Percentiles rank a stretch among this genome's conserved stretches.
phyloP scores from a whole-genome alignment of 1,140 invertebrate species.

The Cataglyphis hispanica region DNA sequence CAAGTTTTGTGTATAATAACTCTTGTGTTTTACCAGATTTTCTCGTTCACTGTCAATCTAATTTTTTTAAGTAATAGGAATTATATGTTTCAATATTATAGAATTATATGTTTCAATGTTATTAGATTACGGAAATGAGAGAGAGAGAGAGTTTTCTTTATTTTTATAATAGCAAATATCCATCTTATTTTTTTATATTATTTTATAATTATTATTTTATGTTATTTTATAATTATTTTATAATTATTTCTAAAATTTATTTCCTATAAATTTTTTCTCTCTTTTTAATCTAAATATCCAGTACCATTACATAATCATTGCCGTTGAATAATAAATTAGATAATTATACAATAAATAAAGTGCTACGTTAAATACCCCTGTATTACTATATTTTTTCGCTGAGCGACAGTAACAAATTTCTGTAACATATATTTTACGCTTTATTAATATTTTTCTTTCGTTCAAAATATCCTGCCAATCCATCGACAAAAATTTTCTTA shows the following conservation, averaged over 20 bases:
- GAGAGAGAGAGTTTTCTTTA: no score
- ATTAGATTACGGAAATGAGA: no score
- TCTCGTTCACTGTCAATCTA: background rate
- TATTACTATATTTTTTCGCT: background rate
- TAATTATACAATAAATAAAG: slow-evolving; percentile 15
- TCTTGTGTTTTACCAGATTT: background rate
- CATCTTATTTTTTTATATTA: background rate
- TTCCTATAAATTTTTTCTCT: background rate
- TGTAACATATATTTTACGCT: slow-evolving; percentile 28
- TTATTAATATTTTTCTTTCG: slow-evolving; percentile 41
- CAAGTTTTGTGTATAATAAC: background rate
- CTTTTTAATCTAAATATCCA: slow-evolving; percentile 12
- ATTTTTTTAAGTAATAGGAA: background rate
- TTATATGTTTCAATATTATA: background rate
- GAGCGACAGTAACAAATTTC: slow-evolving; percentile 23
- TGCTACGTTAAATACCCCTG: background rate
- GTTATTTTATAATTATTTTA: no score
- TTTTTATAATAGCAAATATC: background rate
- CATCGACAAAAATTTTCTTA: background rate
- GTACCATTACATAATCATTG: background rate
- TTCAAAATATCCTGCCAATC: background rate
- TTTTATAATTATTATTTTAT: background rate
- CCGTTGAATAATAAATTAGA: slow-evolving; percentile 9
- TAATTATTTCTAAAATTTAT: slow-evolving; percentile 3
- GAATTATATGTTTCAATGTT: background rate